phyloP scores from a whole-genome alignment of 2,113 vertebrate species.

The Apteryx mantelli region DNA sequence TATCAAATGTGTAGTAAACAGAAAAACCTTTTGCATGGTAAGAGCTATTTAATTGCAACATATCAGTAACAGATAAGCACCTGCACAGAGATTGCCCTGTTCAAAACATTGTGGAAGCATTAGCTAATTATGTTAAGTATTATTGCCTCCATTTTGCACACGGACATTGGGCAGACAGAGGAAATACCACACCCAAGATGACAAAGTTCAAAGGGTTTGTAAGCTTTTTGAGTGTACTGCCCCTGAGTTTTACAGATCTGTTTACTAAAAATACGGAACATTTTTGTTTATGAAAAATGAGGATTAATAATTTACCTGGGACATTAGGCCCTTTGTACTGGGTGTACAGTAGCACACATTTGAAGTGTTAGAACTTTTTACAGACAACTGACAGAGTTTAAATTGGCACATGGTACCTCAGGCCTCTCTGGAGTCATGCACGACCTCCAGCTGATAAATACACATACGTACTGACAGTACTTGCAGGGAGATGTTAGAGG shows the following conservation, averaged over 20 bases:
- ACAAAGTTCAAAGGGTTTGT: slow-evolving; percentile 20
- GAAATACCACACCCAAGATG: slow-evolving; percentile 50
- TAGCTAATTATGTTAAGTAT: not conserved
- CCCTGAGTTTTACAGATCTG: slow-evolving; percentile 17
- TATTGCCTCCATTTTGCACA: slow-evolving; percentile 3
- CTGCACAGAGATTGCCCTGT: not conserved
- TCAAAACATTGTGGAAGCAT: not conserved
- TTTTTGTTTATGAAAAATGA: slow-evolving; percentile 66
- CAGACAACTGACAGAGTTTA: slow-evolving; percentile 17
- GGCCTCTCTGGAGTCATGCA: not conserved
- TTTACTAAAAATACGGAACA: slow-evolving; percentile 63
- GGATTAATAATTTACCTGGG: slow-evolving; percentile 77
- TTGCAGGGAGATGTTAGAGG: not conserved
- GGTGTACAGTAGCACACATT: slow-evolving; percentile 12
- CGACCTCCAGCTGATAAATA: not conserved
- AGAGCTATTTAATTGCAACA: slow-evolving; percentile 7
- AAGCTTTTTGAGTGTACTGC: not conserved
- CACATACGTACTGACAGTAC: not conserved
- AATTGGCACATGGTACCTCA: not conserved
- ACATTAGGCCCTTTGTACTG: slow-evolving; percentile 73
- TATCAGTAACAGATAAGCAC: slow-evolving; percentile 1
- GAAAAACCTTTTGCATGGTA: not conserved
- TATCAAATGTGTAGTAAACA: not conserved
- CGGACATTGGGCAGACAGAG: not conserved
- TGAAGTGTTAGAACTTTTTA: slow-evolving; percentile 4